These are phyloP conservation scores for Silurus lanzhouensis DNA, from an alignment of 2,797 vertebrate genomes.

Conservation along the genomic window DNA sequence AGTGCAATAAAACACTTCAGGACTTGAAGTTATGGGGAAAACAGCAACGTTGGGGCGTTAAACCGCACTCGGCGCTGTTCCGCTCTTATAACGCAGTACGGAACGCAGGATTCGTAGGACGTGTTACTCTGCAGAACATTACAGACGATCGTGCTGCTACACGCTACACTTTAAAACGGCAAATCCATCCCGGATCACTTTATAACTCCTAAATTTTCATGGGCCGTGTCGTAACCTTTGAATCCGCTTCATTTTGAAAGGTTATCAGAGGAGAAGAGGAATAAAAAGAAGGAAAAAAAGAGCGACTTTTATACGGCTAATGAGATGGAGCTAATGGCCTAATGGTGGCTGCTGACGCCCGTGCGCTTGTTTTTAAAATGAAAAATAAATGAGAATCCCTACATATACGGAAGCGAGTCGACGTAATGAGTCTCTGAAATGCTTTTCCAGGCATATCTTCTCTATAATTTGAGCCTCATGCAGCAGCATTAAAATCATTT, in stretches of 20 bases:
- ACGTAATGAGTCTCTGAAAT: slow-evolving; percentile 59
- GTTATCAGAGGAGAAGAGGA: slow-evolving; percentile 48
- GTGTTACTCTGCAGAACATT: background rate
- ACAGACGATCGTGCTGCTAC: background rate
- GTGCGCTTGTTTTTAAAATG: slow-evolving; percentile 58
- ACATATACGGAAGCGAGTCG: slow-evolving; percentile 53
- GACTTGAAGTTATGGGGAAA: background rate
- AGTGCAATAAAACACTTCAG: background rate
- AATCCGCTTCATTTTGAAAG: slow-evolving; percentile 49
- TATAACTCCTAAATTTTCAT: slow-evolving; percentile 32
- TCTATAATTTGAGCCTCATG: slow-evolving; percentile 58
- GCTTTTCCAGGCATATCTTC: slow-evolving; percentile 59
- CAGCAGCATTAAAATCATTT: slow-evolving; percentile 59
- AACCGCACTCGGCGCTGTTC: background rate
- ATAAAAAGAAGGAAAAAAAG: slow-evolving; percentile 45
- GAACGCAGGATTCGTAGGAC: background rate
- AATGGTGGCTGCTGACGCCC: slow-evolving; percentile 55
- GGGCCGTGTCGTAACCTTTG: slow-evolving; percentile 35
- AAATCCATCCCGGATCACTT: slow-evolving; percentile 21
- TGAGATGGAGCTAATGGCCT: slow-evolving; percentile 62
- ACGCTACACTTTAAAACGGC: slow-evolving; percentile 26
- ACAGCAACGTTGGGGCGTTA: no score
- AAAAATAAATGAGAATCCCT: slow-evolving; percentile 61
- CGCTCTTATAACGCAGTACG: background rate
- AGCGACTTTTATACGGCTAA: slow-evolving; percentile 57